phyloP scores from a whole-genome alignment of 2,888 invertebrate species.

The Orthosia gracilis region DNA sequence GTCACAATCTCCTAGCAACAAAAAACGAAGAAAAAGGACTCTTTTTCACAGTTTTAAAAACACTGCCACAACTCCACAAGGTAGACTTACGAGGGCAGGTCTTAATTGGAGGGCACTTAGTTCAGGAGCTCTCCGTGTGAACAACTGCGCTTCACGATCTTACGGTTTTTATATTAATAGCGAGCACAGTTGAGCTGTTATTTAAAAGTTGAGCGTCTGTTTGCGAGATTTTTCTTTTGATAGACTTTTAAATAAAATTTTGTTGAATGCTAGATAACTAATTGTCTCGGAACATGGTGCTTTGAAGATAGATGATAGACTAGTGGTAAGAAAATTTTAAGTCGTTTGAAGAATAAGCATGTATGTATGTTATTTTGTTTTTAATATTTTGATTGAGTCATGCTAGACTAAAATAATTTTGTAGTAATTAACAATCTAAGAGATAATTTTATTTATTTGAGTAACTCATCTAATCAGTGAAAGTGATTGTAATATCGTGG shows the following conservation, averaged over 20 bases:
- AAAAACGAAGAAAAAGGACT: slow-evolving; percentile 22
- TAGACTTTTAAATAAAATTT: background rate
- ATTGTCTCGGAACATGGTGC: background rate
- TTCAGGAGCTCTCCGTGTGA: slow-evolving; percentile 77
- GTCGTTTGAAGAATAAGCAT: background rate
- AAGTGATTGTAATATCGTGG: too few relatives aligned
- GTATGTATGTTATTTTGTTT: too few relatives aligned
- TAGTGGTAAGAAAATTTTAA: background rate
- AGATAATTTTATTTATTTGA: too few relatives aligned
- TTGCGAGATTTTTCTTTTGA: slow-evolving; percentile 24
- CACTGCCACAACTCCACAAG: slow-evolving; percentile 62
- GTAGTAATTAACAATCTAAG: too few relatives aligned
- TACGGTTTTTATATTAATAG: slow-evolving; percentile 64
- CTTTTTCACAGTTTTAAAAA: slow-evolving; percentile 67
- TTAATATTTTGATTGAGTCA: too few relatives aligned
- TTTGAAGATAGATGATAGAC: background rate
- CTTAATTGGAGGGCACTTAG: slow-evolving; percentile 87
- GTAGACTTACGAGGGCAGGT: slow-evolving; percentile 69
- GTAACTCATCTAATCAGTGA: too few relatives aligned
- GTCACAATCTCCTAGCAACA: slow-evolving; percentile 10
- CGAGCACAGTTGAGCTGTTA: slow-evolving; percentile 50
- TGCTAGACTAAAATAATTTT: too few relatives aligned
- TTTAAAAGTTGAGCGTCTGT: slow-evolving; percentile 29
- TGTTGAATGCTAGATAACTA: slow-evolving; percentile 9
- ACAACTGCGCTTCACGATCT: slow-evolving; percentile 69